These are phyloP conservation scores for Hippopotamus amphibius DNA, from an alignment of 2,113 vertebrate species.

Conservation along the genomic window DNA sequence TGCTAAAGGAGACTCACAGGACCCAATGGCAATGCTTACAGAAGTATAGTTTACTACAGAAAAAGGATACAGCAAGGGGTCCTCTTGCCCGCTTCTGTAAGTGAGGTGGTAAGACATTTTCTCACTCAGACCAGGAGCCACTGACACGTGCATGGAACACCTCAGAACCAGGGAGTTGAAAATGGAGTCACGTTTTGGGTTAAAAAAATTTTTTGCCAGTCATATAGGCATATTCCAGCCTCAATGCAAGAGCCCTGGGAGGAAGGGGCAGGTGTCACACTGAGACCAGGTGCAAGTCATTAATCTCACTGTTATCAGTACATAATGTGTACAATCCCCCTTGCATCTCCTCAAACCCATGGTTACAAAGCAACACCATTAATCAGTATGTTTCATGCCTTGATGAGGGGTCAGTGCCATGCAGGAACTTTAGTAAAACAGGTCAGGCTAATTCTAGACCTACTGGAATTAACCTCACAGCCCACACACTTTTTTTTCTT, in stretches of 20 bases:
- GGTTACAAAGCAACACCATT: not conserved
- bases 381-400: not conserved
- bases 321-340: not conserved
- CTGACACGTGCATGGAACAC: not conserved
- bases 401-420: not conserved
- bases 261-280: not conserved
- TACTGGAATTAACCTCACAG: not conserved
- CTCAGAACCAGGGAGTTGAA: not conserved
- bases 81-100: not conserved
- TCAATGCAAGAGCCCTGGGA: not conserved
- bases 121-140: not conserved
- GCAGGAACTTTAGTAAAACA: not conserved
- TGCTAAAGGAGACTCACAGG: constrained; percentile 13
- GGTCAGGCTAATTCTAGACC: constrained; percentile 5
- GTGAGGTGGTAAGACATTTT: not conserved
- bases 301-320: not conserved
- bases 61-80: not conserved
- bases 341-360: not conserved
- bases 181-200: not conserved
- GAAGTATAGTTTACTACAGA: not conserved
- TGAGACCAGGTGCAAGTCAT: not conserved
- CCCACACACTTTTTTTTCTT: not conserved
- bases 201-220: not conserved
- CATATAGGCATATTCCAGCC: not conserved
- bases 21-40: not conserved